Evolutionary conservation across 2,113 vertebrate species (phyloP).

Genomic region (Felis catus): F.catus_Fca126_mat1.0 CM031427.1:39794501-39795000

Average conservation of each 20-base stretch:
- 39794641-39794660: not conserved
- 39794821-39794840: not conserved
- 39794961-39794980: not conserved
- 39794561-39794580: not conserved
- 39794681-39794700: not conserved
- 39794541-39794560: not conserved
- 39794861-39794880: not conserved
- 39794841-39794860: rapidly evolving
- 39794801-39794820: rapidly evolving
- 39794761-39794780: not conserved
- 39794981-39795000: not conserved
- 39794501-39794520: no score
- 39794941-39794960: not conserved
- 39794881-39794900: not conserved
- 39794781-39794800: not conserved
- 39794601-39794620: not conserved
- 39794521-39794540: not conserved
- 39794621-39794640: not conserved
- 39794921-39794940: not conserved
- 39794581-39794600: not conserved
- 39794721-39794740: not conserved
- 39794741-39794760: no score
- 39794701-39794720: not conserved
- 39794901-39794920: not conserved
- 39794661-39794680: not conserved